phyloP scores from a whole-genome alignment of 2,888 invertebrate species.

The Mermis nigrescens region DNA sequence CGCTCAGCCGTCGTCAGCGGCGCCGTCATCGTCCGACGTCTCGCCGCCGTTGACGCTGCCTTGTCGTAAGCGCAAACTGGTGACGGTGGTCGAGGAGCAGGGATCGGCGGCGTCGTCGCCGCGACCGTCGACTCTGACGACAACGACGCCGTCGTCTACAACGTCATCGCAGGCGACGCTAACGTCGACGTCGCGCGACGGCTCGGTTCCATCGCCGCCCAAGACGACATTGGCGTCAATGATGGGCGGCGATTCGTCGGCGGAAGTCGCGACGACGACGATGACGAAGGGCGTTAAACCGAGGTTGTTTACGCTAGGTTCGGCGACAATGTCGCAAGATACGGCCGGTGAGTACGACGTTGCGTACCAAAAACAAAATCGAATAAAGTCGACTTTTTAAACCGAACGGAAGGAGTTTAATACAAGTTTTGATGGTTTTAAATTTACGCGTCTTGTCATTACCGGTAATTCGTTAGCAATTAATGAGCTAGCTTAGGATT shows the following conservation, averaged over 20 bases:
- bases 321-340: too few species aligned
- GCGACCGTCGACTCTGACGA: neutral
- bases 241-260: neutral
- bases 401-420: too few species aligned
- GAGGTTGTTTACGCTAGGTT: neutral
- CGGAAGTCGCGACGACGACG: neutral
- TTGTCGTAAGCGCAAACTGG: slow-evolving; percentile 12
- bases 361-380: neutral
- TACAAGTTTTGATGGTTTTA: too few species aligned
- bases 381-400: too few species aligned
- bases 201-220: neutral
- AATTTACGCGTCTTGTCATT: too few species aligned
- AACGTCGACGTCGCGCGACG: neutral
- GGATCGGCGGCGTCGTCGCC: too few species aligned
- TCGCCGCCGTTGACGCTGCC: too few species aligned
- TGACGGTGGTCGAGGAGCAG: slow-evolving; percentile 9
- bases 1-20: neutral
- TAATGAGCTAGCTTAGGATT: too few species aligned
- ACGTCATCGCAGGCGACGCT: neutral
- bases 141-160: neutral
- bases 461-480: too few species aligned
- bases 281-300: neutral
- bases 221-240: neutral
- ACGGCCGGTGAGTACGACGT: neutral
- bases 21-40: neutral